Evolutionary conservation across 2,888 invertebrate genomes (phyloP).

Genomic region (Patella depressa): DNA sequence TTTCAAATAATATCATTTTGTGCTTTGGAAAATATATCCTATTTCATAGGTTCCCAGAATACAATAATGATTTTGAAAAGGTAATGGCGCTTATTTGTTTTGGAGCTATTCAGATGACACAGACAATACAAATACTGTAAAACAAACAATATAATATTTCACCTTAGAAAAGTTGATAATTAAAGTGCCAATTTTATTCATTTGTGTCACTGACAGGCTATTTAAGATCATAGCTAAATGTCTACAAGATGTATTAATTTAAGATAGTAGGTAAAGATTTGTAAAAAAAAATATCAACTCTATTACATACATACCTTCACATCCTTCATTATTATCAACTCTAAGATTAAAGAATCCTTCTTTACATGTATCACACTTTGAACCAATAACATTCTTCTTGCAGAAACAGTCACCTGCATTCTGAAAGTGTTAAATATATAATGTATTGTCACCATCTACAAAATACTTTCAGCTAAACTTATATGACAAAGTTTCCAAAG

Average conservation of each 20-base stretch:
- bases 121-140: not conserved
- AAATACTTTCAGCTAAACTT: no score
- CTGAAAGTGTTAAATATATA: conserved; percentile 21
- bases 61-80: no score
- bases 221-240: not conserved
- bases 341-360: conserved; percentile 81
- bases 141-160: not conserved
- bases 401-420: conserved; percentile 55
- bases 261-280: not conserved
- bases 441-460: no score
- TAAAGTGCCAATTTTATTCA: not conserved
- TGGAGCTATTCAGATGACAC: not conserved
- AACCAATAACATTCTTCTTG: conserved; percentile 86
- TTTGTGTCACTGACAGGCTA: no score
- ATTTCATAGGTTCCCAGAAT: no score
- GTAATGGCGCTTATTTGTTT: no score
- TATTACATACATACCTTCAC: conserved; percentile 23
- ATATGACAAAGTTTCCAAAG: no score
- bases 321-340: conserved; percentile 25
- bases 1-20: no score
- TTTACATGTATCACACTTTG: conserved; percentile 86
- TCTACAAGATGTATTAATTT: not conserved
- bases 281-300: not conserved
- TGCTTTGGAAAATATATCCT: no score
- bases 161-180: not conserved